A percentile compares a stretch with the other conserved stretches of the same genome.
These are phyloP conservation scores for Dendrolimus punctatus DNA, from an alignment of 1,140 invertebrate species.

Conservation along the genomic window DNA sequence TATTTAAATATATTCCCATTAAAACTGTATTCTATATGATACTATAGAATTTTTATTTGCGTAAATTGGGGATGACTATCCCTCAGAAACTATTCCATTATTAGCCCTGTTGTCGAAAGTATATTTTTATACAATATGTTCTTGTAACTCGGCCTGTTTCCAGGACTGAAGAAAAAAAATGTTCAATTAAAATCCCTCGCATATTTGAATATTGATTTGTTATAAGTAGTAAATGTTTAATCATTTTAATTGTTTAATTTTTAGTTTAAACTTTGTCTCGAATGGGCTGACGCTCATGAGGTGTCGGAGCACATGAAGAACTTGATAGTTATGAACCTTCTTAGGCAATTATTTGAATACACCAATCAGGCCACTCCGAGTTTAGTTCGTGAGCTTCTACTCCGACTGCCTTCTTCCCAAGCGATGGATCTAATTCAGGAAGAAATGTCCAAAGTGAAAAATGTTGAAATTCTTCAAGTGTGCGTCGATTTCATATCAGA, in stretches of 20 bases:
- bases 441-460: conserved; percentile 75
- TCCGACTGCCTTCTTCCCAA: conserved; percentile 66
- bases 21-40: not conserved
- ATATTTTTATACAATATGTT: no score
- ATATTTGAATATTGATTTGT: no score
- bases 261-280: conserved; percentile 75
- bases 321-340: conserved; percentile 49
- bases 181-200: no score
- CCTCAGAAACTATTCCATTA: no score
- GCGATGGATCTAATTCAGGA: conserved; percentile 75
- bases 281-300: conserved; percentile 74
- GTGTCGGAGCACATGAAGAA: conserved; percentile 65
- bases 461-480: conserved; percentile 75
- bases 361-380: conserved; percentile 45
- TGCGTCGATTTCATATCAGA: conserved; percentile 74
- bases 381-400: conserved; percentile 62
- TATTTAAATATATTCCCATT: conserved; percentile 7
- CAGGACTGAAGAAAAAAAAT: no score
- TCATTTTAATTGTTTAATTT: conserved; percentile 23
- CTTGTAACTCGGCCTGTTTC: no score
- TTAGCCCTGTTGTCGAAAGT: no score
- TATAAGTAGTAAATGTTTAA: not conserved
- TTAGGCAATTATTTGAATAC: conserved; percentile 59
- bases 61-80: no score
- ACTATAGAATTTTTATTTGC: conserved; percentile 3